Base-by-base conservation (phyloP, 2,797 vertebrate species). In the Champsocephalus gunnari region DNA sequence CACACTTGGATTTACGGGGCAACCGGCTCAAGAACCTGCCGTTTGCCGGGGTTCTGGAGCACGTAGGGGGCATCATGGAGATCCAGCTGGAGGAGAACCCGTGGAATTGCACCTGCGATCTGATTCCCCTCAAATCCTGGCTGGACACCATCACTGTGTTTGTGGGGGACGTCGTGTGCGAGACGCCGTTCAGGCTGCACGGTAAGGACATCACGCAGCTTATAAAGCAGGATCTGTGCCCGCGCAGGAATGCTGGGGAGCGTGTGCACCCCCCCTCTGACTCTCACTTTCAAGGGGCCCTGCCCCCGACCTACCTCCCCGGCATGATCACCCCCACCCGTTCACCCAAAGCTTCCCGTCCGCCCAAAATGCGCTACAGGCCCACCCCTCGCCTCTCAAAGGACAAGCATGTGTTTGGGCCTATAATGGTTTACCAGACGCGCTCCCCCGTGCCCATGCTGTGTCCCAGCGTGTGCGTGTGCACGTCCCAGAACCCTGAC, bases 341-440 rank as follows among this genome's bases (percentile, higher is more conserved):
- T 55, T 86, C 94, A 7, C 96, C 97, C 0, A 99, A 98, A 93
- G 95, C 98, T 51, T 98, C 97, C 66, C 95, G 98, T 3, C 96
- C 97, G 0, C 97, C 98, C 61, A 99, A 98, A 93, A 97, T 95
- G 69, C 95, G 97, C 88, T 96, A 96, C 83, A 96, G 97, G 32
- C 96, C 98, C 43, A 99, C 98, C 0, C 96, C 97, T 6, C 95
- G 97, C 73, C 95, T 98, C 62, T 94, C 96, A 0, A 97, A 97
- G 92, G 98, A 98, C 92, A 96, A 96, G 62, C 97, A 99, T 50
- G 97, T 98, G 66, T 99, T 99, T 5, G 98, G 98, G 69, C 98
- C 98, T 0, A 99, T 99, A 54, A 99, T 99, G 98, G 98, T 99
- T 73, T 99, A 98, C 87, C 98, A 99, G 93, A 99, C 98, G 0